phyloP scores from a whole-genome alignment of 1,140 invertebrate species.

The Leptoteleia sp. region DNA sequence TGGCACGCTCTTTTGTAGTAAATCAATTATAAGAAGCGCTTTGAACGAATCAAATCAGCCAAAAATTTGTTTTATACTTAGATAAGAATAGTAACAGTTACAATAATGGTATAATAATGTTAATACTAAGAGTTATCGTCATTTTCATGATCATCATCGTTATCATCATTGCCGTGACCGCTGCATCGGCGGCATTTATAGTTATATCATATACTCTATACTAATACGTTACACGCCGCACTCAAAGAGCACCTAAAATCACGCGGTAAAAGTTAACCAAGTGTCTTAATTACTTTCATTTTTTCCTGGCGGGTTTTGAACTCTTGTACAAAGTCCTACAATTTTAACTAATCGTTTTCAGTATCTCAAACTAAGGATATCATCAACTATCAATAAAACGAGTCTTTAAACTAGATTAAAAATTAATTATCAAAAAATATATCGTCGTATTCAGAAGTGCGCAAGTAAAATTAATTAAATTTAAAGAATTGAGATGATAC shows the following conservation, averaged over 20 bases:
- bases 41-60: constrained; percentile 17
- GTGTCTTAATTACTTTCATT: constrained; percentile 80
- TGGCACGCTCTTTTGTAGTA: constrained; percentile 34
- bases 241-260: constrained; percentile 77
- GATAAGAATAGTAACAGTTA: constrained; percentile 45
- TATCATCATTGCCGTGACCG: constrained; percentile 63
- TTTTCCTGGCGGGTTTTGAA: constrained; percentile 75
- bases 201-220: constrained; percentile 70
- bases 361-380: too few species aligned
- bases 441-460: constrained; percentile 4
- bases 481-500: neutral
- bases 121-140: constrained; percentile 61
- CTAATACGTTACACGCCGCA: constrained; percentile 75
- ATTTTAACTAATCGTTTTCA: constrained; percentile 45
- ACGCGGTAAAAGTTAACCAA: constrained; percentile 78
- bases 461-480: constrained; percentile 13
- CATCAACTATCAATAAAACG: constrained; percentile 17
- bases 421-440: constrained; percentile 49
- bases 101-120: constrained; percentile 53
- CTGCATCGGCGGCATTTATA: constrained; percentile 63
- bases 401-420: constrained; percentile 4
- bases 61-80: constrained; percentile 42
- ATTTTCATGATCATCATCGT: constrained; percentile 65
- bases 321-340: constrained; percentile 74
- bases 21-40: constrained; percentile 34